Base-by-base conservation (phyloP, 2,888 invertebrate genomes). In the Unio delphinus region DNA sequence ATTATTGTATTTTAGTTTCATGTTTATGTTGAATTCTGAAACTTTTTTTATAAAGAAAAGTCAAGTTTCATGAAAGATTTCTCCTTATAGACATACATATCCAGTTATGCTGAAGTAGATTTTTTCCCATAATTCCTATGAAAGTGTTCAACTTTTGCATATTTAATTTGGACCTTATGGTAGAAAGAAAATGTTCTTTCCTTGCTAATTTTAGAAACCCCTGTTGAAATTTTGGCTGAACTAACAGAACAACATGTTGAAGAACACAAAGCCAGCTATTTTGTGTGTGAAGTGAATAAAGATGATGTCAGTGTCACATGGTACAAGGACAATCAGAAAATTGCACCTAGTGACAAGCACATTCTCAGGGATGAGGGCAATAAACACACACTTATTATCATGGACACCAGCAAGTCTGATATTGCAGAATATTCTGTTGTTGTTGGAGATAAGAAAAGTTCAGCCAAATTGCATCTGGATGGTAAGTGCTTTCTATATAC, bases 371-470 rank as follows among this genome's bases (percentile, higher is more conserved):
- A 82, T 55, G 83, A 85, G 7, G 85, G 84, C 68, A 82, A 76
- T 17, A 71, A 78, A 72, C 98, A 98, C 88, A 95, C 95, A 82
- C 91, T 98, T 55, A 95, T 96, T 89, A 95, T 98, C 82, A 94
- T 95, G 85, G 94, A 96, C 80, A 93, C 95, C 57, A 93, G 93
- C 76, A 88, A 92, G 3, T 92, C 93, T 68, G 98, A 98, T 90
- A 94, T 93, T 55, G 97, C 95, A 20, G 93, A 93, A 82, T 98
- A 97, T 88, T 93, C 95, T 1, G 96, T 97, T 85, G 92, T 94
- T 89, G 89, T 91, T 57, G 91, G 90, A 54, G 88, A 89, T 70
- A 94, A 95, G 87, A 93, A 93, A 73, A 96, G 96, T 30, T 92
- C 93, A 62, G 97, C 96, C 0, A 93, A 91, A 81, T 92, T 98